phyloP scores from a whole-genome alignment of 2,113 vertebrate species.

The Poeciliopsis turrubarensis region DNA sequence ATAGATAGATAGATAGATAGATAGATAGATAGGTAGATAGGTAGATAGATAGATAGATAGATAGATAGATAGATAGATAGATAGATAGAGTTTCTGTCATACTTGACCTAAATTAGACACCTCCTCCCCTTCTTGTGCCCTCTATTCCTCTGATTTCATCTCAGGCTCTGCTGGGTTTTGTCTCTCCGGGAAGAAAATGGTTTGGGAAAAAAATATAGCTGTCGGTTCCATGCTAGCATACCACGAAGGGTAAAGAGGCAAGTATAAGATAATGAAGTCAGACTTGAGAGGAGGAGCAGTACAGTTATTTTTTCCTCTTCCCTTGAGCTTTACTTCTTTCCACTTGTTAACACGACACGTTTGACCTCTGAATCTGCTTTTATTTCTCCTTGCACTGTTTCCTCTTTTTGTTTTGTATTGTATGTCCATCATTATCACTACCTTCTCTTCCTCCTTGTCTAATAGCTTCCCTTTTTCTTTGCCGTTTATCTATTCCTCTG shows the following conservation, averaged over 20 bases:
- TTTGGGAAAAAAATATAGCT: constrained; percentile 48
- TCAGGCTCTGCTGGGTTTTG: constrained; percentile 49
- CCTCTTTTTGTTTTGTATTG: constrained; percentile 43
- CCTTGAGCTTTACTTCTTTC: constrained; percentile 19
- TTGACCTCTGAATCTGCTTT: constrained; percentile 41
- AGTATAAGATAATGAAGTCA: constrained; percentile 64
- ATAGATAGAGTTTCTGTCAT: constrained; percentile 52
- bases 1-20: no score
- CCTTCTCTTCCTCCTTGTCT: constrained; percentile 2
- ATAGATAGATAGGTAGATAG: no score
- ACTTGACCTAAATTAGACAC: constrained; percentile 63
- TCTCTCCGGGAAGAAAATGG: constrained; percentile 37
- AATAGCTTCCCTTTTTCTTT: constrained; percentile 11
- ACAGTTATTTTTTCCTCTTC: constrained; percentile 3
- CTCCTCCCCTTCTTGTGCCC: constrained; percentile 1
- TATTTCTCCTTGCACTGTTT: constrained; percentile 13
- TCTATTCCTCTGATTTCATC: constrained; percentile 50
- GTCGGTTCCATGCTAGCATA: constrained; percentile 45
- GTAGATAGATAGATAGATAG: no score
- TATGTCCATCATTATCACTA: constrained; percentile 41
- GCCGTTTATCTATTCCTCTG: constrained; percentile 5
- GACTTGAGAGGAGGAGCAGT: constrained; percentile 45
- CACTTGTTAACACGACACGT: constrained; percentile 58
- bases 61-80: no score
- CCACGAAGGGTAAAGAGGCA: constrained; percentile 40